Base-by-base conservation (phyloP, 2,113 vertebrate species). In the Grallaria varia region DNA sequence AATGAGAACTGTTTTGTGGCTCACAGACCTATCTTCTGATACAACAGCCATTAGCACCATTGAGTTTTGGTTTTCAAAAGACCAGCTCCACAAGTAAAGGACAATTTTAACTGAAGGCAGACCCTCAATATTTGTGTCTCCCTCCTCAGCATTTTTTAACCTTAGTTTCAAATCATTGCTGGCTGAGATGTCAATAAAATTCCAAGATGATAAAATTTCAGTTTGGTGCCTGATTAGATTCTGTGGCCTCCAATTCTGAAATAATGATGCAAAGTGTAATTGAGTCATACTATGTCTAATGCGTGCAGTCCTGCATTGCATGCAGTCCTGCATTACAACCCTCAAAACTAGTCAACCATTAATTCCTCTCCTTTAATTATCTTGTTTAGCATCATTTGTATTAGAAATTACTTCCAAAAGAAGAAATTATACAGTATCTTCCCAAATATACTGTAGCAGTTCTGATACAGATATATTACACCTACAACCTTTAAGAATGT, bases 291-390 rank as follows among this genome's bases (percentile, higher is more conserved):
- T n/a, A 21, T 3, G 4, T 37, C 50, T 50, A 27, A 67, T 10
- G 14, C 9, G 58, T 0, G 0, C 3, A 6, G 10, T 67, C 44
- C 45, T 12, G 4, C 5, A 1, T 30, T 39, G n/a, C 9, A 62
- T 0, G 0, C 3, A 6, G 10, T 67, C 44, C 45, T 12, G 4
- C 5, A 1, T 30, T 39, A 64, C 39, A 76, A 35, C 8, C 45
- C 72, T n/a, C 22, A 39, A 77, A 73, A 40, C 14, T 25, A 90
- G 19, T 31, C 37, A 49, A 20, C 35, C 37, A 14, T 37, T 22
- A 62, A 68, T 62, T 84, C 50, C 28, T 22, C 53, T 72, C 20
- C 27, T 84, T 86, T 49, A 67, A 66, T 30, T 52, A 45, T 10
- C 45, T 50, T 24, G 6, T 39, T 83, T 39, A 83, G 21, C 21